Evolutionary conservation across 2,113 vertebrate species (phyloP).

Genomic region (Diadophis punctatus): DNA sequence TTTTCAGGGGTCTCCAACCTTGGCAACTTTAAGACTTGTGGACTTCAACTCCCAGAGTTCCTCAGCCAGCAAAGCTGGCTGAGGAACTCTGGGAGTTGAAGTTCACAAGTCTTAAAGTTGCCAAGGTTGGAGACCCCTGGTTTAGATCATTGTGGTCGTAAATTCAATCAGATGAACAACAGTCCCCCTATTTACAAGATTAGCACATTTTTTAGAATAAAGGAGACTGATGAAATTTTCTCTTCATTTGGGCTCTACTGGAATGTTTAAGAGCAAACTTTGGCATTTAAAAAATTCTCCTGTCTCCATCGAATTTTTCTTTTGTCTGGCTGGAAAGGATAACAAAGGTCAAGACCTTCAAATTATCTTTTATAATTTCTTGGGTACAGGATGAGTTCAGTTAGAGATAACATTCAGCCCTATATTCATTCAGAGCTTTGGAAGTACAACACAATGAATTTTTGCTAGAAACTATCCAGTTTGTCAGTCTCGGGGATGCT

Average conservation of each 20-base stretch:
- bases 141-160: too few species aligned
- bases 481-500: background rate
- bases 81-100: too few species aligned
- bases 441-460: background rate
- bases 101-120: too few species aligned
- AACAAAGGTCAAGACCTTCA: background rate
- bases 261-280: background rate
- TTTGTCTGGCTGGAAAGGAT: constrained; percentile 1
- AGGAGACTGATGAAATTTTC: background rate
- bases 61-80: too few species aligned
- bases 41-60: too few species aligned
- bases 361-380: constrained; percentile 15
- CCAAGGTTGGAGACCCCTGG: too few species aligned
- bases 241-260: accelerated
- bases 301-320: background rate
- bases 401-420: constrained; percentile 3
- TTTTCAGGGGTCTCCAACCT: too few species aligned
- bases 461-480: constrained; percentile 3
- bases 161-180: background rate
- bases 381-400: constrained; percentile 17
- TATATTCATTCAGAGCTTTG: background rate
- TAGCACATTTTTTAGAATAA: background rate
- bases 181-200: background rate
- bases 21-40: too few species aligned
- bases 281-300: background rate